Conservation (phyloP, 2,888 invertebrate species). For the Eutolmus rufibarbis region DNA sequence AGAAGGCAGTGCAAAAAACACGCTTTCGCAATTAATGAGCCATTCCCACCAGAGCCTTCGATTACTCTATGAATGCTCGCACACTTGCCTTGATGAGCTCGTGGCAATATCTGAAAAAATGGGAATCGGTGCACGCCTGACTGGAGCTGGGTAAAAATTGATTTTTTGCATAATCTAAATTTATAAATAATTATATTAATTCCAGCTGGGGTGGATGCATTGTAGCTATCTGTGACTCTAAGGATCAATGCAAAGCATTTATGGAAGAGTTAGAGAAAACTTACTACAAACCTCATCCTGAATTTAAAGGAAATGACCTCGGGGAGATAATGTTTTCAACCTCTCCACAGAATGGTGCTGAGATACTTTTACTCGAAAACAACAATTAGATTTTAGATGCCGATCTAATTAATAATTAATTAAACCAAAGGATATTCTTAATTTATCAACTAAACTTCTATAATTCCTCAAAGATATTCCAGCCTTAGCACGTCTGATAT, state of each 20-base stretch:
- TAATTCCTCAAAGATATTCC: not conserved
- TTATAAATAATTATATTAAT: not conserved
- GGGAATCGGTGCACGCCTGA: slow-evolving; percentile 80
- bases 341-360: slow-evolving; percentile 59
- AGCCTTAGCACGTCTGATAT: not conserved
- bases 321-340: slow-evolving; percentile 76
- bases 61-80: slow-evolving; percentile 91
- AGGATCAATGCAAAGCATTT: slow-evolving; percentile 72
- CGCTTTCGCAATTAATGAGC: slow-evolving; percentile 84
- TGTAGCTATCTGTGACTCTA: slow-evolving; percentile 71
- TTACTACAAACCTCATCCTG: slow-evolving; percentile 71
- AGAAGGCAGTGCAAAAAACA: slow-evolving; percentile 62
- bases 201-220: slow-evolving; percentile 95
- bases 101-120: slow-evolving; percentile 76
- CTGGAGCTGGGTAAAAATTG: slow-evolving; percentile 82
- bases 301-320: slow-evolving; percentile 64
- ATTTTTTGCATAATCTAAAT: not conserved
- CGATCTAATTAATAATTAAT: not conserved
- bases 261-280: slow-evolving; percentile 72
- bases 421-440: not conserved
- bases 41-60: slow-evolving; percentile 87
- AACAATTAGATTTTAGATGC: not conserved
- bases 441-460: not conserved
- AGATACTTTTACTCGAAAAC: slow-evolving; percentile 51
- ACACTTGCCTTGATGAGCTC: slow-evolving; percentile 82